phyloP scores from a whole-genome alignment of 2,888 invertebrate genomes.

The Dinocampus coccinellae region DNA sequence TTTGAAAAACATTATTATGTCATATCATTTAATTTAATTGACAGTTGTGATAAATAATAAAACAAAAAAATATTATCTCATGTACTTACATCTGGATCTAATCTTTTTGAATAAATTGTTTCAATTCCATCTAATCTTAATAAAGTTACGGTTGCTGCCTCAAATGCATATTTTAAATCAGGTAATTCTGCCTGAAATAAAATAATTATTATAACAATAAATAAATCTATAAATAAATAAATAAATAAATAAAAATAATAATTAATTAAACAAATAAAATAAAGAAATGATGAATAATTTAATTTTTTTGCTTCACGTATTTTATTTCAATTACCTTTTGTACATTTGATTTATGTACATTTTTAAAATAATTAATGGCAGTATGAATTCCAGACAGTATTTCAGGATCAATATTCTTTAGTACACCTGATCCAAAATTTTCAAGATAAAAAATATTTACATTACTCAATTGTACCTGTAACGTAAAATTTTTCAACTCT shows the following conservation, averaged over 20 bases:
- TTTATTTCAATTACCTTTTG: constrained; percentile 71
- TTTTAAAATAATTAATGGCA: constrained; percentile 72
- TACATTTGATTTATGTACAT: constrained; percentile 72
- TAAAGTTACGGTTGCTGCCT: constrained; percentile 74
- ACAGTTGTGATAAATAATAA: too few relatives aligned
- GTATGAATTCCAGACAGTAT: constrained; percentile 73
- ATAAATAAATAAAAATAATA: too few relatives aligned
- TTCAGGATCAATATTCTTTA: constrained; percentile 74
- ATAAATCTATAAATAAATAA: constrained; percentile 22
- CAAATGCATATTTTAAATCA: constrained; percentile 76
- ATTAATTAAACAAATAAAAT: too few relatives aligned
- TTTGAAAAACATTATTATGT: neutral
- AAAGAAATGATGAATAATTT: neutral
- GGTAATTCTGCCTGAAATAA: constrained; percentile 73
- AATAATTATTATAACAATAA: too few relatives aligned
- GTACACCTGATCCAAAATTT: constrained; percentile 77
- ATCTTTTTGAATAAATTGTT: constrained; percentile 77
- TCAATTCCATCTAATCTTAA: constrained; percentile 76
- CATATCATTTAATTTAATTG: neutral
- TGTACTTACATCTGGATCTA: constrained; percentile 68
- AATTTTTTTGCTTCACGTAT: neutral
- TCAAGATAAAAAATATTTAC: constrained; percentile 86
- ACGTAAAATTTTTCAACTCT: constrained; percentile 38
- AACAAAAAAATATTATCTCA: neutral
- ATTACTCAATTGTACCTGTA: constrained; percentile 74